Evolutionary conservation across 2,797 vertebrate species (phyloP), one percentile per base, ranked within the genome.

Genomic region (Malacoraja senta): DNA sequence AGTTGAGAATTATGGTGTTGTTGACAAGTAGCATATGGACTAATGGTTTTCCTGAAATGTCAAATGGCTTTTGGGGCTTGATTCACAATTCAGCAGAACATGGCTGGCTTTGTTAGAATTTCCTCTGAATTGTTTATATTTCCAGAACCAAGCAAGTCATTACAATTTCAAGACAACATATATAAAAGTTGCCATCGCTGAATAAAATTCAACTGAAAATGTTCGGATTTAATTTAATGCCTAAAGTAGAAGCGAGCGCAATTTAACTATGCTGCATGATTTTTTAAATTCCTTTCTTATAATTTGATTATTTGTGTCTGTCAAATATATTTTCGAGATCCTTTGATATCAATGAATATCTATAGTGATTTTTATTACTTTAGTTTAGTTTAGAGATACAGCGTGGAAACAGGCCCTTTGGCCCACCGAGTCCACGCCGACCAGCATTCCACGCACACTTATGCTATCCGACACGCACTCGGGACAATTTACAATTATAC

Each of bases 1-100:
- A 91, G 24, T 91, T 91, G 72, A 91, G 38, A 91, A 72, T 91
- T 53, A 88, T 88, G 63, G n/a, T 88, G 84, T 35, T 88, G 61
- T 88, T 88, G 84, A 88, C 84, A 88, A 88, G 84, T 17, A 88
- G 17, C 90, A 91, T 91, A 72, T 72, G 71, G 65, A 38, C 71
- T 91, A 53, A 72, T 91, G 68, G 21, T 74, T 91, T 74, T 91
- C 38, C 71, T 74, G 26, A 91, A 91, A 91, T 74, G 68, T 91
- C 90, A 91, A 91, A 74, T 72, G 68, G 65, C 32, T 71, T 91
- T 91, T 91, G 63, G 21, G 68, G 90, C 84, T 91, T 53, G 90
- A 53, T 74, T 91, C 35, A 3, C 29, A 92, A 76, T 72, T 91
- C 68, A 74, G 65, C 72, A 38, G 65, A 44, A 91, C 24, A 91